Evolutionary conservation across 2,797 vertebrate species (phyloP), one percentile per base, ranked within the genome.

Genomic region (Potorous gilbertii): DNA sequence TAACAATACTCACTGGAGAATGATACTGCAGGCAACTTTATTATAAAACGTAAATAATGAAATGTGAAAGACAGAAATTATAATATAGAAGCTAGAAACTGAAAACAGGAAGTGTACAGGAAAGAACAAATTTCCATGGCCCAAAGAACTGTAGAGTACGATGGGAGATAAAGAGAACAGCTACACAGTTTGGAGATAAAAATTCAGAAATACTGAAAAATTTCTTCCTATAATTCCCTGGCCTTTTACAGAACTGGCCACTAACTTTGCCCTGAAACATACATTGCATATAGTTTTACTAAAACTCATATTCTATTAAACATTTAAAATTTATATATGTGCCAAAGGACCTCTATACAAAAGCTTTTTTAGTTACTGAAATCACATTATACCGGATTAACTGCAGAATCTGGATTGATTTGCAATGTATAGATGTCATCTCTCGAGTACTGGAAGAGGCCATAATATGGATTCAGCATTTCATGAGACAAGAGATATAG

Each of bases 381-480:
- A 92, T 93, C 54, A 90, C 29, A 50, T 57, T 50, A 92, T 99
- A 99, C 99, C 97, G 99, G 99, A 98, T 99, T 99, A 97, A 99
- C 99, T 0, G 99, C 99, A 54, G 99, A 99, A 98, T 99, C 99
- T 0, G 99, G 99, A 98, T 99, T 99, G 97, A 99, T 99, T 96
- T 99, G 99, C 98, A 99, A 98, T 0, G 99, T 99, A 97, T 99
- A 99, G 98, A 99, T 99, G 96, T 99, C 99, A 95, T 99, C 99
- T 18, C 99, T 99, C 55, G 99, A 99, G 97, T 99, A 99, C 96
- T 99, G 99, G 99, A 99, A 99, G 95, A 99, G 99, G 93, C 99
- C 99, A 14, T 99, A 99, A 97, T 99, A 99, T 0, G 99, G 99
- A 98, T 99, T 99, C 98, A 99, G 55, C 99, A 99, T 99, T 98